A percentile compares a stretch with the other conserved stretches of the same genome.
Evolutionary conservation across 2,888 invertebrate genomes (phyloP).

Genomic region (Adelognathus sp.): DNA sequence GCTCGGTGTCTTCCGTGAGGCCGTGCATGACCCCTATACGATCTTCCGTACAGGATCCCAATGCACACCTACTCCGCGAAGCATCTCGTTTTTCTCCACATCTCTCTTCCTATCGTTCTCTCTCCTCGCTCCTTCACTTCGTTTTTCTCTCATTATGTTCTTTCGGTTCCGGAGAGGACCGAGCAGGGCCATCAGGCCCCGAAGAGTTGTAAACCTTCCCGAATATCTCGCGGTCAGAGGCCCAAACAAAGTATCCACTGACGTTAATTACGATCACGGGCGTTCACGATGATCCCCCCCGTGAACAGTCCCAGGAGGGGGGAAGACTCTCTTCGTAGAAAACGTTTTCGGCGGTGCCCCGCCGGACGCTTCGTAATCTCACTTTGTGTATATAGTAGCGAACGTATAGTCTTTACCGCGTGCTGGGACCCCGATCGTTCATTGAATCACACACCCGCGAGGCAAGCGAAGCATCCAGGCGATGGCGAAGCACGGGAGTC

Average conservation of each 20-base stretch:
- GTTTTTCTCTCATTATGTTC: constrained; percentile 3
- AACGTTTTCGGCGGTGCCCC: constrained; percentile 10
- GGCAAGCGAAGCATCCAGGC: background rate
- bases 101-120: constrained; percentile 42
- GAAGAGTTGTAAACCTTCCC: constrained; percentile 47
- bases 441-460: constrained; percentile 44
- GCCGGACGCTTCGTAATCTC: background rate
- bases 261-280: constrained; percentile 58
- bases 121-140: constrained; percentile 12
- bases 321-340: constrained; percentile 46
- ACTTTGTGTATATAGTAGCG: constrained; percentile 19
- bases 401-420: constrained; percentile 23
- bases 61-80: constrained; percentile 37
- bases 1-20: constrained; percentile 38
- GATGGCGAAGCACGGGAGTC: constrained; percentile 29
- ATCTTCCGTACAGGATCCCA: constrained; percentile 10
- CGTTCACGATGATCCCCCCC: constrained; percentile 37
- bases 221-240: constrained; percentile 40
- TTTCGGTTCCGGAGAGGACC: constrained; percentile 17
- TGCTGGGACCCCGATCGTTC: constrained; percentile 36
- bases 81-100: constrained; percentile 28
- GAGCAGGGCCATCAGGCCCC: constrained; percentile 19
- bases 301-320: constrained; percentile 26
- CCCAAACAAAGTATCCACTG: constrained; percentile 47
- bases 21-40: constrained; percentile 45